Evolutionary conservation across 2,888 invertebrate species (phyloP).

Genomic region (Noctua comes): DNA sequence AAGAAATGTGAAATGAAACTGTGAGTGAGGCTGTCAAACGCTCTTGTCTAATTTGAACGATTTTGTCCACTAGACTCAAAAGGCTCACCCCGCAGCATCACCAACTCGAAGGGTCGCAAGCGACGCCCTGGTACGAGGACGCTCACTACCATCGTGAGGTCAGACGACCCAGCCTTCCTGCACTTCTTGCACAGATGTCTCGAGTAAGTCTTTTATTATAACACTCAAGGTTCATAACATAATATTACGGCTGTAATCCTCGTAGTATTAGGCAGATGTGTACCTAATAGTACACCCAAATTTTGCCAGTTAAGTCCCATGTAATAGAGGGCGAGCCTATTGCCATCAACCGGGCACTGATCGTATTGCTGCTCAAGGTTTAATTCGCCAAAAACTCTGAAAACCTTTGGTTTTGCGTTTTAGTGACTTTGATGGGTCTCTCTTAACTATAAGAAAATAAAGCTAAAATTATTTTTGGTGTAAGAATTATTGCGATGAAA

Average conservation of each 20-base stretch:
- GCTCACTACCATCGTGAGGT: slow-evolving; percentile 94
- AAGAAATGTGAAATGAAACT: no score
- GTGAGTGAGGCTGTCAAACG: neutral
- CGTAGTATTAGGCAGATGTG: no score
- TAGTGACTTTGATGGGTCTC: neutral
- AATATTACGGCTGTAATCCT: no score
- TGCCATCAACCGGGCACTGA: no score
- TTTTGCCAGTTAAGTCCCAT: no score
- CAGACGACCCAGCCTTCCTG: slow-evolving; percentile 96
- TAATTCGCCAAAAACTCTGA: no score
- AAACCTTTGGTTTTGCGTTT: neutral
- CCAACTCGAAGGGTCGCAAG: slow-evolving; percentile 98
- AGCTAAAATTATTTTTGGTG: neutral
- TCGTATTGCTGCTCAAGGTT: no score
- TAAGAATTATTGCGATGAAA: neutral
- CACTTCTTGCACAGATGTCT: slow-evolving; percentile 97
- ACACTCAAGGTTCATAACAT: neutral
- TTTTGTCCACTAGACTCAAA: slow-evolving; percentile 93
- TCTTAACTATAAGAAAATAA: neutral
- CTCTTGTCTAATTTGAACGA: neutral
- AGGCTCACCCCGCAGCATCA: slow-evolving; percentile 96
- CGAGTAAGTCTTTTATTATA: slow-evolving; percentile 92
- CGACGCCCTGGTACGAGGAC: slow-evolving; percentile 96
- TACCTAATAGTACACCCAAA: no score
- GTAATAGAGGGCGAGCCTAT: no score